Evolutionary conservation across 2,797 vertebrate species (phyloP).

Genomic region (Valencia hispanica): DNA sequence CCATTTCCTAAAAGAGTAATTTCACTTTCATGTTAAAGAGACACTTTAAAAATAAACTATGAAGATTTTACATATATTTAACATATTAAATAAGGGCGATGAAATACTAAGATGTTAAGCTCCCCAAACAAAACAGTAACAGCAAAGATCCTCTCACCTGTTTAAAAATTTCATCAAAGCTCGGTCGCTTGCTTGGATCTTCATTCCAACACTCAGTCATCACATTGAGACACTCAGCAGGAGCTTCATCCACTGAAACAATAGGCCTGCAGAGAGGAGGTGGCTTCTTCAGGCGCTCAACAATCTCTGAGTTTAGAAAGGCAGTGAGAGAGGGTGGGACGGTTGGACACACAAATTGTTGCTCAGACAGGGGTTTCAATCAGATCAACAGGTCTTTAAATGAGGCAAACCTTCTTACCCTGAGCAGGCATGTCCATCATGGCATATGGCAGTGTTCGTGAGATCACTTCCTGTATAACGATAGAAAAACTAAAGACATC

Average conservation of each 20-base stretch:
- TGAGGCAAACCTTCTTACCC: conserved; percentile 48
- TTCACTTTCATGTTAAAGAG: too few species aligned
- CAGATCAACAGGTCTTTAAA: not conserved
- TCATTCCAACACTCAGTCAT: conserved; percentile 91
- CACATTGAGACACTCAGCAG: conserved; percentile 85
- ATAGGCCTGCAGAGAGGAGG: conserved; percentile 79
- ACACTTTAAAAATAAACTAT: not conserved
- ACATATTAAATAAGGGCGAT: not conserved
- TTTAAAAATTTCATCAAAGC: conserved; percentile 72
- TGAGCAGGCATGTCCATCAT: conserved; percentile 85
- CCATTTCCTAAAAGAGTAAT: too few species aligned
- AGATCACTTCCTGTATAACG: conserved; percentile 92
- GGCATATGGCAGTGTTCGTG: conserved; percentile 85
- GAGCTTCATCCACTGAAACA: conserved; percentile 86
- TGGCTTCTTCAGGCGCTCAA: conserved; percentile 80
- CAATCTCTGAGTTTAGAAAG: conserved; percentile 79
- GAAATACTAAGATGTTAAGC: not conserved
- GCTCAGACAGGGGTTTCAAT: not conserved
- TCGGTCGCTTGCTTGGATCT: conserved; percentile 77
- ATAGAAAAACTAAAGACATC: conserved; percentile 91
- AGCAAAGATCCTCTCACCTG: conserved; percentile 53
- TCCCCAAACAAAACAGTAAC: not conserved
- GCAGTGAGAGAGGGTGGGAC: not conserved
- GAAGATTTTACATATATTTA: not conserved
- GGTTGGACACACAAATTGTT: not conserved